Conservation (phyloP, 2,888 invertebrate species). For the Cheiracanthium punctorium region DNA sequence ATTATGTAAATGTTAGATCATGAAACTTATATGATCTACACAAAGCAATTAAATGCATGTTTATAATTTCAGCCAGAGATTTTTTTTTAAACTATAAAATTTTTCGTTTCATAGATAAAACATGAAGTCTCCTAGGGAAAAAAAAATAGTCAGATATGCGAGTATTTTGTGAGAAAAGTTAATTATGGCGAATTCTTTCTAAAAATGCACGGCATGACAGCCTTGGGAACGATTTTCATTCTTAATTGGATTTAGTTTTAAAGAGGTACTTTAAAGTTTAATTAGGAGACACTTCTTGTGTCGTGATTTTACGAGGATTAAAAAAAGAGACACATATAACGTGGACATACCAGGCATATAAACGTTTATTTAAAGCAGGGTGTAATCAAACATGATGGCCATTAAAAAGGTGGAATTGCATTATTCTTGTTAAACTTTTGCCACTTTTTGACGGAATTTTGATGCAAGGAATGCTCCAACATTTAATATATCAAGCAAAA, state of each 20-base stretch:
- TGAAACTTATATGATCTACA: not conserved
- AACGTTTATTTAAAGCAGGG: not conserved
- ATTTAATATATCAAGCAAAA: too few species aligned
- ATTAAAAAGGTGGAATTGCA: not conserved
- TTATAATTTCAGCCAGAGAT: not conserved
- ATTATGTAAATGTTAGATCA: not conserved
- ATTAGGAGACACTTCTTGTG: not conserved
- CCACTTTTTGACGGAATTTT: not conserved
- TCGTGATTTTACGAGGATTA: not conserved
- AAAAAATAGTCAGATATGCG: not conserved
- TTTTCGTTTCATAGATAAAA: not conserved
- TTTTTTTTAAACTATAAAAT: not conserved
- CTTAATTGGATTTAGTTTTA: slow-evolving; percentile 2
- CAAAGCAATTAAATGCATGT: not conserved
- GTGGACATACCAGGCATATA: not conserved
- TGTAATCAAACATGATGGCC: not conserved
- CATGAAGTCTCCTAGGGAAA: not conserved
- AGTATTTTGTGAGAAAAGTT: not conserved
- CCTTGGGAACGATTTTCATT: not conserved
- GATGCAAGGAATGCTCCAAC: not conserved
- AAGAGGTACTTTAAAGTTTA: slow-evolving; percentile 8
- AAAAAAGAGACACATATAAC: not conserved
- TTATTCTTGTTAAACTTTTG: not conserved
- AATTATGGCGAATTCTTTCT: not conserved
- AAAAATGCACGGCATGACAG: not conserved